These are phyloP conservation scores for Scelioninae gen. 1 DNA, from an alignment of 2,888 invertebrate genomes.

Conservation along the genomic window DNA sequence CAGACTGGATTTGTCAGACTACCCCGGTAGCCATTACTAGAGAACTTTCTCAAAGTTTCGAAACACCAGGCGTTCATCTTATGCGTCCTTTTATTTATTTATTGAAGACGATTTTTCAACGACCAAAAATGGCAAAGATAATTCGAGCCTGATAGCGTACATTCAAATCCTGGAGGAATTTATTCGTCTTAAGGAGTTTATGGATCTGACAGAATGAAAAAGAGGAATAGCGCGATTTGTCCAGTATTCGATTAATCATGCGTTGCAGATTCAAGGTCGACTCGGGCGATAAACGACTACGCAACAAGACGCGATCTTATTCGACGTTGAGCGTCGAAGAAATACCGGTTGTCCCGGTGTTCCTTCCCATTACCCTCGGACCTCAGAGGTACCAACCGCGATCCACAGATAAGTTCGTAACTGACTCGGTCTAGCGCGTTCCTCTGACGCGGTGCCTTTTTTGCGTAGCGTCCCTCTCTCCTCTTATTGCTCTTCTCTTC, in stretches of 20 bases:
- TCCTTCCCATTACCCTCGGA: conserved; percentile 70
- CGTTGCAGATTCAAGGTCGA: conserved; percentile 68
- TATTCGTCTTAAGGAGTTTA: conserved; percentile 50
- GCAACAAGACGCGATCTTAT: conserved; percentile 70
- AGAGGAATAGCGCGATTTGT: conserved; percentile 69
- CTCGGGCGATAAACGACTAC: conserved; percentile 68
- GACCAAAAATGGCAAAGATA: conserved; percentile 42
- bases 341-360: conserved; percentile 74
- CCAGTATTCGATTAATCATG: conserved; percentile 68
- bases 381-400: conserved; percentile 71
- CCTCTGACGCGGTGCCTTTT: conserved; percentile 75
- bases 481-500: conserved; percentile 75
- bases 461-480: conserved; percentile 73
- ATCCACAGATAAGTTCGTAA: conserved; percentile 82
- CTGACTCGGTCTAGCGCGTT: conserved; percentile 83
- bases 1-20: conserved; percentile 21
- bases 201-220: conserved; percentile 61
- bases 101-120: conserved; percentile 12
- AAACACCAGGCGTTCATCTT: too few species aligned
- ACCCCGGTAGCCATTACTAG: background rate
- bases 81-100: conserved; percentile 17
- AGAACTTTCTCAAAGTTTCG: conserved; percentile 20
- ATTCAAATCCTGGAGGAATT: conserved; percentile 51
- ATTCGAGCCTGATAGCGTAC: conserved; percentile 46
- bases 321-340: conserved; percentile 73